Base-by-base conservation (phyloP, 64 coral and sea anemone species). In the Montipora sp. region DNA sequence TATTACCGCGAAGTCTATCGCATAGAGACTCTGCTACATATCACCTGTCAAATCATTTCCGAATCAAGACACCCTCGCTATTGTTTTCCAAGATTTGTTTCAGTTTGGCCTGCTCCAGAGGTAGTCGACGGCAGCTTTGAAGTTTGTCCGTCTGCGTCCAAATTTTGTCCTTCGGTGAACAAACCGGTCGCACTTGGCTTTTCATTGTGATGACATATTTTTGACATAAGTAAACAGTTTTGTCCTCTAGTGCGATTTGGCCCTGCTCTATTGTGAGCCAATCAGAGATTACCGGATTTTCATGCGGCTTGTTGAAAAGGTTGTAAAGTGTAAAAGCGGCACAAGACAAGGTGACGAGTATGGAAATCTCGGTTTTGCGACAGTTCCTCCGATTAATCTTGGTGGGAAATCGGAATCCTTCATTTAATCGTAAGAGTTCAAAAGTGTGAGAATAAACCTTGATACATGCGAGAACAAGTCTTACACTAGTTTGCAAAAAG, bases 111-210 rank as follows among this genome's bases (percentile, higher is more conserved):
- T 1, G 27, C 27, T 27, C 1, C 1, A 27, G 27, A 27, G 27
- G 27, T 27, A 27, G 27, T 27, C 27, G 27, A 27, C 27, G 27
- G 27, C 27, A 27, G 1, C 44, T 48, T 49, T 49, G 47, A 77
- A 77, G 43, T 77, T 77, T 77, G 75, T 77, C 45, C 75, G 3
- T 48, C 14, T 3, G 45, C 75, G 43, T 19, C 43, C 43, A 47
- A 77, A 77, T 77, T 47, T 77, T 77, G 10, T 77, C 75, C 75
- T 77, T 46, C 49, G 45, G 75, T 87, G 63, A 81, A 81, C 79
- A 81, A 81, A 81, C 79, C 79, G 79, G 47, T 81, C 47, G 79
- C 79, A 81, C 79, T 81, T 81, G 79, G 79, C n/a, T 81, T 49
- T 81, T 87, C 44, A 87, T 87, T 87, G 84, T 77, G 86, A 88